phyloP scores from a whole-genome alignment of 1,140 invertebrate species.

The Himalopsyche phryganea region DNA sequence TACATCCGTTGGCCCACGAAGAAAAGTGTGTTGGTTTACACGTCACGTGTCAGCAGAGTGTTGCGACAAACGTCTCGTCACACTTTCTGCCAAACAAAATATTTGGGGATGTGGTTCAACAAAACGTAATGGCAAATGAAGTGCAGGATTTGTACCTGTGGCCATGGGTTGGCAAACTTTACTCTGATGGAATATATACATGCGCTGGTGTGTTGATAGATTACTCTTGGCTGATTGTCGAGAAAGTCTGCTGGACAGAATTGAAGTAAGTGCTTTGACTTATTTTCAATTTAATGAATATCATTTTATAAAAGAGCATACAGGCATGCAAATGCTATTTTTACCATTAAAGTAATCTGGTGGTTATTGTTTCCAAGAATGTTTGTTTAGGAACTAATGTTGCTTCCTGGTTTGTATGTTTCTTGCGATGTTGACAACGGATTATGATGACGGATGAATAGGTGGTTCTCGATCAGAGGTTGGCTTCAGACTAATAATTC shows the following conservation, averaged over 20 bases:
- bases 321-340: no score
- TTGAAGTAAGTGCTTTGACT: conserved; percentile 46
- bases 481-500: no score
- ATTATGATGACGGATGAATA: no score
- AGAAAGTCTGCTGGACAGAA: conserved; percentile 53
- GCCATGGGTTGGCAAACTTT: conserved; percentile 70
- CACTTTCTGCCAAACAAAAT: conserved; percentile 10
- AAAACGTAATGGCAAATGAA: conserved; percentile 18
- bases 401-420: no score
- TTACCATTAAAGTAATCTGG: no score
- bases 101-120: conserved; percentile 6
- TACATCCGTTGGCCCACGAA: not conserved
- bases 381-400: no score
- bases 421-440: no score
- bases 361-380: no score
- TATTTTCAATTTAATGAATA: not conserved
- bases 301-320: no score
- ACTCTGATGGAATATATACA: conserved; percentile 60
- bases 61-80: not conserved
- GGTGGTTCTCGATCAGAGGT: no score
- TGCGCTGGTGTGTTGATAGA: conserved; percentile 66
- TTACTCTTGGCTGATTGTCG: conserved; percentile 60
- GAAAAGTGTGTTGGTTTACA: conserved; percentile 38
- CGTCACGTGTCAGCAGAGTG: conserved; percentile 37
- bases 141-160: conserved; percentile 42